phyloP scores from a whole-genome alignment of 2,113 vertebrate species.

The Podarcis cretensis region DNA sequence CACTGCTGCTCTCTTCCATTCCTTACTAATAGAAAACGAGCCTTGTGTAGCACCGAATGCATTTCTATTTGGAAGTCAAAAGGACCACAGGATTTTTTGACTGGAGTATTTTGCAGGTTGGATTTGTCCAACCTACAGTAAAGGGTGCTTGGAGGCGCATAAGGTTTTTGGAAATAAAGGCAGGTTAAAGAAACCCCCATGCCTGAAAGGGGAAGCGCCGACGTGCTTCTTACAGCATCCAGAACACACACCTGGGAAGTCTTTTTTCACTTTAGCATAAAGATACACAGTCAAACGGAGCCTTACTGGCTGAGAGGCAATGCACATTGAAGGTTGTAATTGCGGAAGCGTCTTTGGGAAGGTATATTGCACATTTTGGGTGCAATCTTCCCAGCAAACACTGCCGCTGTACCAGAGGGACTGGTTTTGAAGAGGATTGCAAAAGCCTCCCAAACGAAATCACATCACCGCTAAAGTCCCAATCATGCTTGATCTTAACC shows the following conservation, averaged over 20 bases:
- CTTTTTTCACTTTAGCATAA: conserved; percentile 20
- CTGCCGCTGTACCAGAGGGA: background rate
- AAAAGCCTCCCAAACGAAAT: background rate
- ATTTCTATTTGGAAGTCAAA: conserved; percentile 6
- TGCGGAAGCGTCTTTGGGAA: too few relatives aligned
- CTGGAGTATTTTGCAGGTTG: background rate
- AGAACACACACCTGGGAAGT: background rate
- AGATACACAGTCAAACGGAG: conserved; percentile 7
- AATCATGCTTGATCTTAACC: background rate
- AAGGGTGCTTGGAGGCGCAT: background rate
- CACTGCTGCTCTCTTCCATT: background rate
- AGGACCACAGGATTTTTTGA: background rate
- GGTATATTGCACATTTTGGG: background rate
- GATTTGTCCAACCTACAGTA: background rate
- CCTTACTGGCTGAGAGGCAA: background rate
- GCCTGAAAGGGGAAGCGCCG: background rate
- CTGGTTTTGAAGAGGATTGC: background rate
- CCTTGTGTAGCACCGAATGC: background rate
- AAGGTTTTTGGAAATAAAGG: background rate
- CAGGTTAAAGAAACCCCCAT: background rate
- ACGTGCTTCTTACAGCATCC: background rate
- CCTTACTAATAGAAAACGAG: background rate
- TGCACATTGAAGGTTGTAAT: conserved; percentile 6
- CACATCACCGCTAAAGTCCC: background rate
- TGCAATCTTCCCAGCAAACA: background rate